These are phyloP conservation scores for Micronycteris hirsuta DNA, from an alignment of 2,113 vertebrate species.

Conservation along the genomic window DNA sequence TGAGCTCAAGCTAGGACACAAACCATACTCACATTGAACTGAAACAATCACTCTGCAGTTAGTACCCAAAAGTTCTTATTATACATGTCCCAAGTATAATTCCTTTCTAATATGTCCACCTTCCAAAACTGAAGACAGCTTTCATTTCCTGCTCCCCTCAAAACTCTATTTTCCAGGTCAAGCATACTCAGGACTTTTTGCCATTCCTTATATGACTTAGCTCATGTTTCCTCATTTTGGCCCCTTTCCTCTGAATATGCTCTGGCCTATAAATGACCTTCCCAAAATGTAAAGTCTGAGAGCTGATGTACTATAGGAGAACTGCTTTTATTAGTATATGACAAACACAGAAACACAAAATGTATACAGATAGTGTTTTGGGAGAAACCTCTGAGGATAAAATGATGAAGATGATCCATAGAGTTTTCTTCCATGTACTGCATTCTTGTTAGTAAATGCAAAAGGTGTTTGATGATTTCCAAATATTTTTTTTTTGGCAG, in stretches of 20 bases:
- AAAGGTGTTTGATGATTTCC: neutral
- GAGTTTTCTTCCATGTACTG: neutral
- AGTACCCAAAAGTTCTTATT: neutral
- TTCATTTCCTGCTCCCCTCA: neutral
- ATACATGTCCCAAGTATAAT: neutral
- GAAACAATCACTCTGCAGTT: neutral
- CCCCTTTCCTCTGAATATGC: neutral
- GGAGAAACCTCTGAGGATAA: neutral
- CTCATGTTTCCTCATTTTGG: neutral
- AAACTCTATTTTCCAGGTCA: neutral
- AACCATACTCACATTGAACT: neutral
- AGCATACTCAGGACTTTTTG: neutral
- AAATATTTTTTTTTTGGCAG: neutral
- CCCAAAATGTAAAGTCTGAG: neutral
- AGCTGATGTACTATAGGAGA: neutral
- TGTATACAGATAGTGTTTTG: neutral
- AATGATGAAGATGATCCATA: neutral
- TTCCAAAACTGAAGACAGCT: neutral
- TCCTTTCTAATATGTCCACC: neutral
- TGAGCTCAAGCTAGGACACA: neutral
- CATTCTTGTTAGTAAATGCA: neutral
- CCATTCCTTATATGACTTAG: neutral
- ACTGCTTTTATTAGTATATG: neutral
- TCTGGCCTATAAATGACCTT: neutral
- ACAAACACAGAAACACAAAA: neutral